Percentiles rank a stretch among this genome's conserved stretches.
These are phyloP conservation scores for Whitmania pigra DNA, from an alignment of 1,140 invertebrate species.

Conservation along the genomic window DNA sequence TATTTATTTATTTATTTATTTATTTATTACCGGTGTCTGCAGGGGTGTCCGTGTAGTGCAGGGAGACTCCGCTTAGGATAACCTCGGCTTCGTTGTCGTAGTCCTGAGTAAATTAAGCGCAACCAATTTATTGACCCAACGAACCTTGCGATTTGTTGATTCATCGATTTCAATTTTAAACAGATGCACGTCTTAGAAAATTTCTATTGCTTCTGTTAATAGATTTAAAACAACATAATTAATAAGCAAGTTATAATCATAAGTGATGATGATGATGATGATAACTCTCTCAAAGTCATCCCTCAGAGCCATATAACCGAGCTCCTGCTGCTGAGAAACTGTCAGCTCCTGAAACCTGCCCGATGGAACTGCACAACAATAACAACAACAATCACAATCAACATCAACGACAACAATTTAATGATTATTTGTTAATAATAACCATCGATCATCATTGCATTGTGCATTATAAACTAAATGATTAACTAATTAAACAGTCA, in stretches of 20 bases:
- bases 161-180: too few species aligned
- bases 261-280: slow-evolving; percentile 21
- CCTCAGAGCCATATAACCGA: slow-evolving; percentile 89
- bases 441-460: too few species aligned
- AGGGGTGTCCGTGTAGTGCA: slow-evolving; percentile 6
- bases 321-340: slow-evolving; percentile 60
- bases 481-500: too few species aligned
- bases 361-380: neutral
- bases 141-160: too few species aligned
- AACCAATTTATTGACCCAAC: too few species aligned
- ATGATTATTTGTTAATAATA: neutral
- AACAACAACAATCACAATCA: slow-evolving; percentile 5
- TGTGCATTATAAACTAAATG: too few species aligned
- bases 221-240: too few species aligned
- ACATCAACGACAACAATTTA: too few species aligned
- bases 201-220: too few species aligned
- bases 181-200: too few species aligned
- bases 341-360: slow-evolving; percentile 55
- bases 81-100: slow-evolving; percentile 5
- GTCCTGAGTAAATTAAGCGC: neutral
- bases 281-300: slow-evolving; percentile 81
- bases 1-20: neutral
- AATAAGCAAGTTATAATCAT: too few species aligned
- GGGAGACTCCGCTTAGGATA: neutral
- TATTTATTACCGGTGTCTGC: neutral